Percentiles rank a stretch among this genome's conserved stretches.
Conservation (phyloP, 2,888 invertebrate species). For the Ichneumoninae sp. region DNA sequence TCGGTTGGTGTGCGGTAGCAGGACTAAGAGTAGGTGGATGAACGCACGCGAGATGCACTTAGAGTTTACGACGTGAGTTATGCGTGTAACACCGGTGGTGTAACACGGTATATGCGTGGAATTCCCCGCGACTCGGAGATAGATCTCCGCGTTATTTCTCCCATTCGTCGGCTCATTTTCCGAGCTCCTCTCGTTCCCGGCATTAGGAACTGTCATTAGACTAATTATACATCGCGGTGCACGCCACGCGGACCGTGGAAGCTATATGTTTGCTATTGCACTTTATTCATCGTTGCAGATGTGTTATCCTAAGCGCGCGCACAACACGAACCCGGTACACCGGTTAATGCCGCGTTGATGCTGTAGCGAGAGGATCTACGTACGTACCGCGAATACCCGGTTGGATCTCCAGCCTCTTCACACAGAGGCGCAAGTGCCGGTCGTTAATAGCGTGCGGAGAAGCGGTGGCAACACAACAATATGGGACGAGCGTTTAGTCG, state of each 20-base stretch:
- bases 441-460: conserved; percentile 35
- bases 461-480: conserved; percentile 48
- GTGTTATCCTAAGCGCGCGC: conserved; percentile 4
- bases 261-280: conserved; percentile 38
- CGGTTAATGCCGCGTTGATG: conserved; percentile 10
- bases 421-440: conserved; percentile 19
- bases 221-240: conserved; percentile 71
- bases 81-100: conserved; percentile 56
- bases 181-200: conserved; percentile 46
- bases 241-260: conserved; percentile 57
- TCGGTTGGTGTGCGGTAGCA: neutral
- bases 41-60: conserved; percentile 46
- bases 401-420: conserved; percentile 34
- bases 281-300: conserved; percentile 15
- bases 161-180: conserved; percentile 42
- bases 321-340: conserved; percentile 1
- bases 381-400: conserved; percentile 53
- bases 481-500: conserved; percentile 56
- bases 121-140: conserved; percentile 49
- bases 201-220: conserved; percentile 73
- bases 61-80: conserved; percentile 54
- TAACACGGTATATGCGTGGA: conserved; percentile 43
- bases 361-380: neutral
- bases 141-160: conserved; percentile 40
- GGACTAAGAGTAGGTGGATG: conserved; percentile 10